These are phyloP conservation scores for Drosophila percnosoma DNA, from an alignment of 2,888 invertebrate genomes.

Conservation along the genomic window DNA sequence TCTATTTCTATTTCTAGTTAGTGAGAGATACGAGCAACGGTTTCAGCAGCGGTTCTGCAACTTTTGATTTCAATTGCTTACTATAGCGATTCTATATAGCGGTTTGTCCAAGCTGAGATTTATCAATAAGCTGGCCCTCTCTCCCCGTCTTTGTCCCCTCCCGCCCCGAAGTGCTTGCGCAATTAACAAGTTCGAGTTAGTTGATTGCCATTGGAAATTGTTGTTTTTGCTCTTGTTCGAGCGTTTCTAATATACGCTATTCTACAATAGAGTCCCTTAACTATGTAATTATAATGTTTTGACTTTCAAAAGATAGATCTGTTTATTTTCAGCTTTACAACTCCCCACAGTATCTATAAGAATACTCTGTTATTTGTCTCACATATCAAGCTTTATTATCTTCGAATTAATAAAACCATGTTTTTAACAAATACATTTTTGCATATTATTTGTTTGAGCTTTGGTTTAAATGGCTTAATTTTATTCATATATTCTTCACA, in stretches of 20 bases:
- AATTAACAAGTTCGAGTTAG: slow-evolving; percentile 42
- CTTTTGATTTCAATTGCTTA: slow-evolving; percentile 67
- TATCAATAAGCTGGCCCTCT: slow-evolving; percentile 20
- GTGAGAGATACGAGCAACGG: slow-evolving; percentile 41
- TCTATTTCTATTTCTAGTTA: slow-evolving; percentile 34
- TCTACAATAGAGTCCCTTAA: not conserved
- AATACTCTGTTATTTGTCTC: not conserved
- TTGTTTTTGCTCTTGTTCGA: slow-evolving; percentile 13
- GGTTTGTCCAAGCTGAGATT: slow-evolving; percentile 37
- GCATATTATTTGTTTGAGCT: slow-evolving; percentile 4
- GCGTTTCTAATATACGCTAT: slow-evolving; percentile 30
- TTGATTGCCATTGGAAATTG: slow-evolving; percentile 34
- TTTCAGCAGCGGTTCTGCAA: slow-evolving; percentile 55
- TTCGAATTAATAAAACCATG: slow-evolving; percentile 24
- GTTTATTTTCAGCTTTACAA: not conserved
- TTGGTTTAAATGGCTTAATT: not conserved
- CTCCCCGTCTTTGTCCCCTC: not conserved
- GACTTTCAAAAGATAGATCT: not conserved
- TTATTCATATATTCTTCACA: slow-evolving; percentile 6
- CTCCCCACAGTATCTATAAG: not conserved
- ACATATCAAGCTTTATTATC: not conserved
- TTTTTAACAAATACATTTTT: slow-evolving; percentile 2
- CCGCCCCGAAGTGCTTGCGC: slow-evolving; percentile 30
- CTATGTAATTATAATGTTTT: not conserved
- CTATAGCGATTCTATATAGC: slow-evolving; percentile 56